phyloP scores from a whole-genome alignment of 2,113 vertebrate species.

The Actenoides hombroni region DNA sequence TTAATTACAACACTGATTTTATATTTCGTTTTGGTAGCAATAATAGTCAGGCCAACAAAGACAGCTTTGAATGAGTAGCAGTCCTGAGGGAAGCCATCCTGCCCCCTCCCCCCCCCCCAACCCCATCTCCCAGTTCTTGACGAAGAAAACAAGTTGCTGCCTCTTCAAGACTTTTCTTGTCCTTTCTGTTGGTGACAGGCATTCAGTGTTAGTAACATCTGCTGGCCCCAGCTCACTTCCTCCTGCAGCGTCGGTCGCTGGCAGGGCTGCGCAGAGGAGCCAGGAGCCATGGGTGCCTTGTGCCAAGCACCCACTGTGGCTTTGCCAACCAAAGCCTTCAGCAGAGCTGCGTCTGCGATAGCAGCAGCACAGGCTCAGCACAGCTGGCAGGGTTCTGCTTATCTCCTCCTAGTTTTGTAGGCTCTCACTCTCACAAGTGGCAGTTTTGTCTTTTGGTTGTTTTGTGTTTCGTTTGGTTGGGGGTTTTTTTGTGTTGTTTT shows the following conservation, averaged over 20 bases:
- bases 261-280: background rate
- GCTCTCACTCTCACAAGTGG: background rate
- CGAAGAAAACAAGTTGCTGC: slow-evolving; percentile 40
- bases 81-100: background rate
- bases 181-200: slow-evolving; percentile 51
- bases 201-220: slow-evolving; percentile 56
- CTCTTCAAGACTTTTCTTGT: slow-evolving; percentile 22
- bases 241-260: background rate
- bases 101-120: background rate
- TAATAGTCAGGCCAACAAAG: background rate
- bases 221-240: slow-evolving; percentile 21
- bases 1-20: background rate
- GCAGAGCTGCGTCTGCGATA: background rate
- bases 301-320: slow-evolving; percentile 1
- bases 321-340: background rate
- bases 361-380: background rate
- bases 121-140: background rate
- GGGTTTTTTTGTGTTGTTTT: background rate
- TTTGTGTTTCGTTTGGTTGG: background rate
- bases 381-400: background rate
- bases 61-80: background rate
- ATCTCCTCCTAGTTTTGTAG: background rate
- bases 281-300: background rate
- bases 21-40: background rate
- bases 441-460: background rate